Conservation (phyloP, 2,888 invertebrate species). For the Ctena decussata region DNA sequence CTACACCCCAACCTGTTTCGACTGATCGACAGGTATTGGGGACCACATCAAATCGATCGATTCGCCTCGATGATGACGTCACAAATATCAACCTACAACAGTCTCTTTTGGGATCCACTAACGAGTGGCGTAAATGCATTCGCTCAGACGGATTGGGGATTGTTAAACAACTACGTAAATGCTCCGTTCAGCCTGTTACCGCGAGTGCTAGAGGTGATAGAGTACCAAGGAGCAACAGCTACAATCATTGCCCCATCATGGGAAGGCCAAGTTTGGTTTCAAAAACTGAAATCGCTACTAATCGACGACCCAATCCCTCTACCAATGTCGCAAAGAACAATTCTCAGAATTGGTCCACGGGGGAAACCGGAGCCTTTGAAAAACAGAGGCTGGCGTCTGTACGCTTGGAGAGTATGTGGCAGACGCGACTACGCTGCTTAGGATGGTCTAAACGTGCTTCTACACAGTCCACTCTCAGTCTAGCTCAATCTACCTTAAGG, state of each 20-base stretch:
- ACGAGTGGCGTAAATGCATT: slow-evolving; percentile 18
- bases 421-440: slow-evolving; percentile 9
- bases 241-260: neutral
- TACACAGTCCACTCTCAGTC: neutral
- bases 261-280: neutral
- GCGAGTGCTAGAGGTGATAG: neutral
- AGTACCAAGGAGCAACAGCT: neutral
- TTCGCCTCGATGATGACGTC: neutral
- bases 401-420: slow-evolving; percentile 15
- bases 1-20: slow-evolving; percentile 9
- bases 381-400: slow-evolving; percentile 9
- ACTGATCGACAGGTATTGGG: slow-evolving; percentile 4
- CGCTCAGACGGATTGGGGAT: slow-evolving; percentile 12
- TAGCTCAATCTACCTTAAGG: slow-evolving; percentile 6
- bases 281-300: neutral
- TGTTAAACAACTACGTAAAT: slow-evolving; percentile 23
- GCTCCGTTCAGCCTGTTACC: slow-evolving; percentile 7
- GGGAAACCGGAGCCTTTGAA: slow-evolving; percentile 1
- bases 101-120: too few relatives aligned
- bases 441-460: slow-evolving; percentile 4
- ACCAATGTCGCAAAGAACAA: slow-evolving; percentile 6
- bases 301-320: neutral
- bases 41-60: slow-evolving; percentile 15
- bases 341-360: neutral
- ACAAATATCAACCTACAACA: too few relatives aligned